Evolutionary conservation across 2,113 vertebrate genomes (phyloP), one percentile per base, ranked within the genome.

Genomic region (Antechinus stuartii): DNA sequence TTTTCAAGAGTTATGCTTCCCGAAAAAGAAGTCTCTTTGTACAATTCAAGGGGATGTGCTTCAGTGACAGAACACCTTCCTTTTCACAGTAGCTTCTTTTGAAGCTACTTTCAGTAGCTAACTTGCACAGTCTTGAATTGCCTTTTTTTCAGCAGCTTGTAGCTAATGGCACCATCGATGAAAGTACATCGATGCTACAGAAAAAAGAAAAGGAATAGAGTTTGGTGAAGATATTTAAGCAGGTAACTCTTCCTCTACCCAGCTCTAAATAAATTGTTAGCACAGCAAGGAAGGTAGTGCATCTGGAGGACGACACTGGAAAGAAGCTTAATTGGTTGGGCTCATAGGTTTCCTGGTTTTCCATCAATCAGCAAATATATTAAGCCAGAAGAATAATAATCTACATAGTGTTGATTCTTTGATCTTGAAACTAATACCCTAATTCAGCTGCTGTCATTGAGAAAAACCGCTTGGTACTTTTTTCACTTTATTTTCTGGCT

Each of bases 51-150:
- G 53, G 96, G 93, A 57, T 16, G 49, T 24, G 46, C 35, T 92
- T 47, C 22, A 5, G 42, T 0, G 8, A 53, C n/a, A 8, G 84
- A 90, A 92, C 61, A 57, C 91, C 90, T 93, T 95, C 23, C 26
- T 27, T 92, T 94, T 92, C 90, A 94, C 54, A 19, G 56, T 84
- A 94, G 90, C 89, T 53, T 30, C 0, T 0, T 92, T 54, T 94
- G 93, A 96, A 96, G 92, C 52, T 84, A 91, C 47, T 90, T 30
- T 49, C 5, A 89, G 90, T 49, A 90, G 46, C 16, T 53, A 94
- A 68, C 68, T 91, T 46, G 92, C 54, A 84, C 46, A 89, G 55
- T 92, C 54, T 89, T 92, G 27, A n/a, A 50, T 56, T 52, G 16
- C 42, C 8, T 23, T 55, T 84, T 76, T 23, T 42, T 30, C 4